A percentile compares a stretch with the other conserved stretches of the same genome.
Conservation (phyloP, 2,113 vertebrate species). For the Myrmecophaga tridactyla region DNA sequence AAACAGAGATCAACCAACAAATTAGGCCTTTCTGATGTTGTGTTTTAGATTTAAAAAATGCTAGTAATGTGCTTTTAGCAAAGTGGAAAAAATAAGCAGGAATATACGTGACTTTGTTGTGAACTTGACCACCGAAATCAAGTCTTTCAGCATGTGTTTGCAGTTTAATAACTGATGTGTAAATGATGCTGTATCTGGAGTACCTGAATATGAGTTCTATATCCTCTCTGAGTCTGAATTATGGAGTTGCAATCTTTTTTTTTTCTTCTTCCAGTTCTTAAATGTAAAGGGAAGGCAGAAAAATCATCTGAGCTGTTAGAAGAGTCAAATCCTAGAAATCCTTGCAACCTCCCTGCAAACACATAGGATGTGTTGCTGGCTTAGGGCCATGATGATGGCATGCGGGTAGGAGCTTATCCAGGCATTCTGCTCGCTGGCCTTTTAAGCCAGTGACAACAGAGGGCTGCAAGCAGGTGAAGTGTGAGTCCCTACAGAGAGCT, state of each 20-base stretch:
- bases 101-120: neutral
- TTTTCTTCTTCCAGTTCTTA: neutral
- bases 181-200: neutral
- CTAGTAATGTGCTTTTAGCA: neutral
- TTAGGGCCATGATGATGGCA: conserved; percentile 7
- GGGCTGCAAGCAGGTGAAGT: conserved; percentile 66
- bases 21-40: neutral
- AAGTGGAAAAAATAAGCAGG: accelerated
- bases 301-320: neutral
- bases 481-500: conserved; percentile 69
- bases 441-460: conserved; percentile 73
- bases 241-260: neutral
- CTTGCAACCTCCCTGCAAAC: conserved; percentile 7
- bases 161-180: neutral
- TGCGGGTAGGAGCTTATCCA: neutral
- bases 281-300: neutral
- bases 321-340: conserved; percentile 51
- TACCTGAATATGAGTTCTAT: neutral
- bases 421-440: conserved; percentile 42
- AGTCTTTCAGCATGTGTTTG: neutral
- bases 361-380: conserved; percentile 34
- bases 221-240: neutral
- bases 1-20: neutral
- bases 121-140: neutral
- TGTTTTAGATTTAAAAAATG: neutral